Evolutionary conservation across 2,797 vertebrate species (phyloP), one percentile per base, ranked within the genome.

Genomic region (Peromyscus nudipes): DNA sequence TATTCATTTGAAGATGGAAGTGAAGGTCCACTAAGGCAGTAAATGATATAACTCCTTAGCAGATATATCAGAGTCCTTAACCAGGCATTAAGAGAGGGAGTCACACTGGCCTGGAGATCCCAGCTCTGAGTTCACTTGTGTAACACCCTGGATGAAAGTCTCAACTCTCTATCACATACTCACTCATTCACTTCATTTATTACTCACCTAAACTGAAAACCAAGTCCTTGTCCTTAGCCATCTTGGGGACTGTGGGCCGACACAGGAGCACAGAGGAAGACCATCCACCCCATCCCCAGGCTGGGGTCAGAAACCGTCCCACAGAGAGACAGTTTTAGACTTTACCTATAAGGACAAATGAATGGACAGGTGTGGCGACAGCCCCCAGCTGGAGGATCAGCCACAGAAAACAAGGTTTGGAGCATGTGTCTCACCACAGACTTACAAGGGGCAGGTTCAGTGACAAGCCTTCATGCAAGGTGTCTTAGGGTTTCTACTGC

Each of bases 401-500:
- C 21, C 10, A 14, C 49, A 71, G 75, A 2, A 2, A 34, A 4
- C 8, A 2, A 8, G 12, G 55, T n/a, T 19, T 6, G 21, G 19
- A 23, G 7, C 0, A 13, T 1, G 0, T 0, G 0, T 55, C 55
- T 79, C 11, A 1, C 49, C 31, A 25, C 19, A 29, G 23, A 46
- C 25, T 6, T 0, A 0, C 0, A 46, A 16, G 27, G 2, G 16
- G 21, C 6, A 21, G 3, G 0, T 1, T 11, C 0, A 23, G 14
- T 3, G 65, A 40, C 43, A 71, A 83, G 10, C 25, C 46, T 12
- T 4, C 31, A 1, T 7, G 1, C 27, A 37, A 82, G 57, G 4
- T 67, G 27, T 52, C 62, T 67, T 49, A 49, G 83, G 19, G 43
- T 23, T n/a, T 67, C 64, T 16, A 52, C 4, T 25, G 64, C 1